These are phyloP conservation scores for Piscicola geometra DNA, from an alignment of 2,888 invertebrate genomes.

Conservation along the genomic window DNA sequence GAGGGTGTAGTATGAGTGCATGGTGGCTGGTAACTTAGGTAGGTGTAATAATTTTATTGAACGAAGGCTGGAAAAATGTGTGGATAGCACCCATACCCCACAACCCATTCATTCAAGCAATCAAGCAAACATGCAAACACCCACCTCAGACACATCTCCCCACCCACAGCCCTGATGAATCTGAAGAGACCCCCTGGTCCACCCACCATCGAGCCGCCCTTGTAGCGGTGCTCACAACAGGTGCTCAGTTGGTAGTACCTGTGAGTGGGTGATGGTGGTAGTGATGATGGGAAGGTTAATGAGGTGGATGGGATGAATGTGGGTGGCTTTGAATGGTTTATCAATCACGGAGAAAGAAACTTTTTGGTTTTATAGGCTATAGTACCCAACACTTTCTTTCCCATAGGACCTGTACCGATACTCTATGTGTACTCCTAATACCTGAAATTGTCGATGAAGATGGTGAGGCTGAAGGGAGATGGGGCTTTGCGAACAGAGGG, in stretches of 20 bases:
- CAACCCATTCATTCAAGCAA: background rate
- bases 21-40: too few species aligned
- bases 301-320: background rate
- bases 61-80: background rate
- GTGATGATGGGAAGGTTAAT: background rate
- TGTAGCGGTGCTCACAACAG: conserved; percentile 57
- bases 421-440: background rate
- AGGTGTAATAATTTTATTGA: background rate
- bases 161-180: conserved; percentile 50
- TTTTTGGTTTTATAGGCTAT: background rate
- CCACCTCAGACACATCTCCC: conserved; percentile 42
- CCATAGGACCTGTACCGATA: too few species aligned
- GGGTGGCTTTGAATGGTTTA: background rate
- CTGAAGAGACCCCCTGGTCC: conserved; percentile 55
- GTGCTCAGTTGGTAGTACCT: conserved; percentile 54
- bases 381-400: too few species aligned
- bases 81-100: background rate
- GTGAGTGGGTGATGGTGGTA: background rate
- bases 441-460: conserved; percentile 55
- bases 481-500: conserved; percentile 55
- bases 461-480: conserved; percentile 56
- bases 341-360: background rate
- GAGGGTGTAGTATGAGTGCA: too few species aligned
- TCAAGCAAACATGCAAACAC: background rate
- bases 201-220: conserved; percentile 52